phyloP scores from a whole-genome alignment of 1,140 invertebrate species.

The Platyura marginata region DNA sequence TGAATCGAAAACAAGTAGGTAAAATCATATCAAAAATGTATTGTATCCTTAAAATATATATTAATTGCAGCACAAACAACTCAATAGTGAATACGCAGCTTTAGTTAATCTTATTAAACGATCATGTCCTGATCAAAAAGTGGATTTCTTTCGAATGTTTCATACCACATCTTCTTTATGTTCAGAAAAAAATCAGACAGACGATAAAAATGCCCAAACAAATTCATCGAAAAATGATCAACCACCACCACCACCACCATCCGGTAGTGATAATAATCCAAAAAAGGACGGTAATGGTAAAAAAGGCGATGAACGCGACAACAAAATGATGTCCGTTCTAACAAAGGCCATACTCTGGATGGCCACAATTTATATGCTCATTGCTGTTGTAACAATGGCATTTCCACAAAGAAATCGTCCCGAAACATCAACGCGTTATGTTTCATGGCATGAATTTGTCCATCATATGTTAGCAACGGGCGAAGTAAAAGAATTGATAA shows the following conservation, averaged over 20 bases:
- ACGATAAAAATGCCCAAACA: background rate
- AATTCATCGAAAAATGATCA: background rate
- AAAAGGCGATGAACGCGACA: slow-evolving; percentile 31
- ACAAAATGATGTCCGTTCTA: slow-evolving; percentile 44
- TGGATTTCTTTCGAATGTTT: slow-evolving; percentile 8
- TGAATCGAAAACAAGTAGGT: too few species aligned
- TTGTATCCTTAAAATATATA: too few species aligned
- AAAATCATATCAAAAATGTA: too few species aligned
- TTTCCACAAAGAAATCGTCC: slow-evolving; percentile 11
- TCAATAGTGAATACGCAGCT: slow-evolving; percentile 27
- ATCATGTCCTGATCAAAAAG: slow-evolving; percentile 12
- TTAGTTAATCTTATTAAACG: slow-evolving; percentile 19
- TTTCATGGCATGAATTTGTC: slow-evolving; percentile 91
- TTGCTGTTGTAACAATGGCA: slow-evolving; percentile 2
- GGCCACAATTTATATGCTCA: slow-evolving; percentile 37
- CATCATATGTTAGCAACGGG: slow-evolving; percentile 83
- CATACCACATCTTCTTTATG: slow-evolving; percentile 9
- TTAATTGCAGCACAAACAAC: slow-evolving; percentile 13
- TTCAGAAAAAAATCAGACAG: slow-evolving; percentile 21
- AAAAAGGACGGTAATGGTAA: slow-evolving; percentile 1
- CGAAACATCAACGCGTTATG: slow-evolving; percentile 32
- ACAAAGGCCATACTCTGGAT: slow-evolving; percentile 59
- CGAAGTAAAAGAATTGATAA: slow-evolving; percentile 75
- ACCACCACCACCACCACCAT: too few species aligned
- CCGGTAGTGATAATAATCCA: background rate